Evolutionary conservation across 2,888 invertebrate genomes (phyloP).

Genomic region (Rhingia rostrata): DNA sequence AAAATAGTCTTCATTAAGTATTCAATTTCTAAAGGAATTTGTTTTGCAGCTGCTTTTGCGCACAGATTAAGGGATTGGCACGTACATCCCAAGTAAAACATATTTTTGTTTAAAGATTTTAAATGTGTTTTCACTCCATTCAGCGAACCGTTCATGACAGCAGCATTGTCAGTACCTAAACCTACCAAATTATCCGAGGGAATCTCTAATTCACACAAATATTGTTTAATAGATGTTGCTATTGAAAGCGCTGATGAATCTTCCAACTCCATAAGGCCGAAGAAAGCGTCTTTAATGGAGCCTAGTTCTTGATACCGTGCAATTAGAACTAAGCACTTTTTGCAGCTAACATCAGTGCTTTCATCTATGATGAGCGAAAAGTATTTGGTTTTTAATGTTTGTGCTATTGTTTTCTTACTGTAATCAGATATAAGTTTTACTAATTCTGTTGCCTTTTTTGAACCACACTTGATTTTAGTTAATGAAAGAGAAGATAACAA

Average conservation of each 20-base stretch:
- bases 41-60: conserved; percentile 43
- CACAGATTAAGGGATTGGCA: conserved; percentile 75
- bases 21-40: conserved; percentile 14
- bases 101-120: conserved; percentile 69
- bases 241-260: conserved; percentile 30
- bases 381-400: background rate
- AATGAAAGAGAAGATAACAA: conserved; percentile 5
- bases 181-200: conserved; percentile 74
- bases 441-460: conserved; percentile 15
- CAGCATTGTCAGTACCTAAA: conserved; percentile 76
- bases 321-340: conserved; percentile 40
- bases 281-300: conserved; percentile 32
- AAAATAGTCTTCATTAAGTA: conserved; percentile 25
- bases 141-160: conserved; percentile 76
- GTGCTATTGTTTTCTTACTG: conserved; percentile 2
- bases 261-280: conserved; percentile 26
- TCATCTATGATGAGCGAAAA: conserved; percentile 49
- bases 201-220: conserved; percentile 41
- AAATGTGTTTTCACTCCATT: conserved; percentile 73
- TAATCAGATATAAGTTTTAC: conserved; percentile 9
- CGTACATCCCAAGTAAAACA: conserved; percentile 76
- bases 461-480: conserved; percentile 18
- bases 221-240: conserved; percentile 14
- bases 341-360: conserved; percentile 43
- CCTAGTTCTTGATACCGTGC: conserved; percentile 20